Conservation (phyloP, 2,113 vertebrate species). For the Sturnus vulgaris region DNA sequence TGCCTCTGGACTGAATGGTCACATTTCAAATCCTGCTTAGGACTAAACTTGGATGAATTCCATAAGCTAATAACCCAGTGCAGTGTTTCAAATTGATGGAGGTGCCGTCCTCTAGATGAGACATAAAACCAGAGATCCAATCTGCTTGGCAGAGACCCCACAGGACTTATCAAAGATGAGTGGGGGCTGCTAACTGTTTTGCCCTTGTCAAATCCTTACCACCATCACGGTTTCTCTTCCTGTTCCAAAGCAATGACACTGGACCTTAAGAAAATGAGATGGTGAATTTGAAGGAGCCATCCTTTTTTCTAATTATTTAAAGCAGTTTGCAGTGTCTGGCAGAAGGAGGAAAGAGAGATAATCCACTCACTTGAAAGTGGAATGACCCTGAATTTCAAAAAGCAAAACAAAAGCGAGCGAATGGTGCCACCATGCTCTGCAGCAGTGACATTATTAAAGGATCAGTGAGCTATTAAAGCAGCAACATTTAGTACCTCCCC, state of each 20-base stretch:
- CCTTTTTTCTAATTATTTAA: slow-evolving; percentile 63
- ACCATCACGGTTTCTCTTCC: background rate
- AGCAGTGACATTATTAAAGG: slow-evolving; percentile 68
- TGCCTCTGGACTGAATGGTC: slow-evolving; percentile 31
- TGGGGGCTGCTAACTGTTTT: slow-evolving; percentile 57
- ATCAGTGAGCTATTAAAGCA: slow-evolving; percentile 71
- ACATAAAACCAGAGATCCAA: slow-evolving; percentile 65
- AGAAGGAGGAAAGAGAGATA: slow-evolving; percentile 27
- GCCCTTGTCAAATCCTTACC: slow-evolving; percentile 68
- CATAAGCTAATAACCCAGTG: slow-evolving; percentile 58
- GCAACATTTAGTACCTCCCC: slow-evolving; percentile 64
- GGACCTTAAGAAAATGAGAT: slow-evolving; percentile 58
- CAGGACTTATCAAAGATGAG: slow-evolving; percentile 69
- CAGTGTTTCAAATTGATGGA: slow-evolving; percentile 63
- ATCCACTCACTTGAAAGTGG: slow-evolving; percentile 45
- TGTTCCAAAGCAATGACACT: slow-evolving; percentile 40
- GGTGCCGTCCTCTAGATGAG: slow-evolving; percentile 58
- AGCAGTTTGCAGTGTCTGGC: slow-evolving; percentile 35
- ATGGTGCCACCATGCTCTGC: slow-evolving; percentile 60
- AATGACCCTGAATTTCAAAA: slow-evolving; percentile 67
- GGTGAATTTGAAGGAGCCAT: slow-evolving; percentile 41
- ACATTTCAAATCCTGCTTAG: slow-evolving; percentile 56
- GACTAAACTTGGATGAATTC: slow-evolving; percentile 57
- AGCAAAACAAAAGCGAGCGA: slow-evolving; percentile 57
- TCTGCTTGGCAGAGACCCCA: slow-evolving; percentile 67